Percentiles rank a stretch among this genome's conserved stretches.
These are phyloP conservation scores for Rhadina sibilatrix DNA, from an alignment of 2,113 vertebrate genomes.

Conservation along the genomic window DNA sequence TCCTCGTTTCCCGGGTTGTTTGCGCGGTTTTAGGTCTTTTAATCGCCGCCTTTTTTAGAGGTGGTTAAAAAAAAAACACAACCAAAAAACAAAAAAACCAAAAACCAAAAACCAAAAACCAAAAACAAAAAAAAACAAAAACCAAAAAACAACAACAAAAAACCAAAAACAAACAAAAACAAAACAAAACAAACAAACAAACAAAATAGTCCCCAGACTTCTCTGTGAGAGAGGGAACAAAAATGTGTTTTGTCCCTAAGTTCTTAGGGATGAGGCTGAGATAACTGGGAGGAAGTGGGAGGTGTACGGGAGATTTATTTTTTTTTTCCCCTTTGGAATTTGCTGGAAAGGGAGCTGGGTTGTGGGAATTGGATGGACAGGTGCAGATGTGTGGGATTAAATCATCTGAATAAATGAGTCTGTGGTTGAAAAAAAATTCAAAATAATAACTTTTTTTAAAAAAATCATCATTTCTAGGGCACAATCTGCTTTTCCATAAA, in stretches of 20 bases:
- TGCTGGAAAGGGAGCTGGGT: background rate
- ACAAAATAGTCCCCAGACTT: no score
- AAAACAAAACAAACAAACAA: no score
- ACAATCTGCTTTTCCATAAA: background rate
- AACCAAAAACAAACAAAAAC: no score
- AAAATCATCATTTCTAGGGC: background rate
- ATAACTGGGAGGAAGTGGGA: background rate
- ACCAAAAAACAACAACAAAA: no score
- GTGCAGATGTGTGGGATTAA: fast-evolving
- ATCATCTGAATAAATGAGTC: background rate
- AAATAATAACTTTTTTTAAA: no score
- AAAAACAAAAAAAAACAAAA: no score
- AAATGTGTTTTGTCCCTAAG: background rate
- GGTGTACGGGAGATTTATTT: background rate
- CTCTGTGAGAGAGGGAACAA: background rate
- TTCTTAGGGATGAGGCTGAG: background rate
- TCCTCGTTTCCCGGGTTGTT: background rate
- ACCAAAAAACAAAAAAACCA: no score
- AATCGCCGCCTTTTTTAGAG: background rate
- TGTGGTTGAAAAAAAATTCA: background rate
- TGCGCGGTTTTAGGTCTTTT: background rate
- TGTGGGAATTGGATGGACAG: background rate
- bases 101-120: no score
- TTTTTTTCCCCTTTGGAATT: background rate
- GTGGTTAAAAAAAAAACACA: background rate